phyloP scores from a whole-genome alignment of 2,888 invertebrate genomes.

The Dicycla oo region DNA sequence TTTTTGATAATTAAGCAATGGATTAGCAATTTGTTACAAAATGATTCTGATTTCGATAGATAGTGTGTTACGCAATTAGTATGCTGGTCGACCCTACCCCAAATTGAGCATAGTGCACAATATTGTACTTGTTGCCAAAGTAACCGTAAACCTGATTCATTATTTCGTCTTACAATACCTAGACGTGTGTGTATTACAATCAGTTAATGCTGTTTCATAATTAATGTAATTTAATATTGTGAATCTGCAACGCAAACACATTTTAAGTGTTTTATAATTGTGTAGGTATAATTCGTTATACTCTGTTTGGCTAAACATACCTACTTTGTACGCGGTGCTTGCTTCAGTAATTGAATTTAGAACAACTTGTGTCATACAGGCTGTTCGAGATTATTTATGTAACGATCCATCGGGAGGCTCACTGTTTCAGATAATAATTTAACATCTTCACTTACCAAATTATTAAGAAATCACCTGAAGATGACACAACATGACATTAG shows the following conservation, averaged over 20 bases:
- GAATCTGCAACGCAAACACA: slow-evolving; percentile 46
- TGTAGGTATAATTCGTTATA: slow-evolving; percentile 61
- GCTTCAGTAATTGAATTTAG: slow-evolving; percentile 56
- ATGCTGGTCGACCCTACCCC: too few species aligned
- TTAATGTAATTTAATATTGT: slow-evolving; percentile 50
- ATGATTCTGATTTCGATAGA: too few species aligned
- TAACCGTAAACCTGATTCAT: too few species aligned
- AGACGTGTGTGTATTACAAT: too few species aligned
- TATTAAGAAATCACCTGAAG: slow-evolving; percentile 37
- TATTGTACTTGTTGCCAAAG: too few species aligned
- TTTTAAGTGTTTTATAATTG: slow-evolving; percentile 57
- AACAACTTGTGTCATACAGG: slow-evolving; percentile 54
- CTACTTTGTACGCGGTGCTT: slow-evolving; percentile 45
- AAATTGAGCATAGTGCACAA: too few species aligned
- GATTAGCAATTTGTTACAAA: too few species aligned
- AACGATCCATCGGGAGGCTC: slow-evolving; percentile 26
- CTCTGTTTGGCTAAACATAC: slow-evolving; percentile 54
- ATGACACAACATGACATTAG: not conserved
- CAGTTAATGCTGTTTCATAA: slow-evolving; percentile 48
- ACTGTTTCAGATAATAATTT: slow-evolving; percentile 23
- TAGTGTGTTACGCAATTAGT: too few species aligned
- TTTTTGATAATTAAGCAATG: too few species aligned
- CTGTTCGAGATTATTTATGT: slow-evolving; percentile 50
- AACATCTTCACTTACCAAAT: slow-evolving; percentile 25
- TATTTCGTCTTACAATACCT: too few species aligned